Conservation (phyloP, 92 coral and sea anemone genomes). For the Palythoa caribaeorum region DNA sequence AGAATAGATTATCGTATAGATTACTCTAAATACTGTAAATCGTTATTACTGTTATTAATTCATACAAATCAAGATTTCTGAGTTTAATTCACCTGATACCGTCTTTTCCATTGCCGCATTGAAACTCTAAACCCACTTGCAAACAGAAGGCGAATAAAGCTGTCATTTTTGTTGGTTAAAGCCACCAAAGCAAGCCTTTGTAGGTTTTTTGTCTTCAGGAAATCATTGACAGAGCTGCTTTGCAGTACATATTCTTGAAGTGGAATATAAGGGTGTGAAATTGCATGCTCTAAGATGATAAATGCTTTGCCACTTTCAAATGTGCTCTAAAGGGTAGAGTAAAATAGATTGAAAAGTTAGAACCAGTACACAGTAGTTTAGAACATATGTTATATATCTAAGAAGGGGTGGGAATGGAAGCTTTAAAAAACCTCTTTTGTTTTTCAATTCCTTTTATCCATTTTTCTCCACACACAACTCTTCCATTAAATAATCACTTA, state of each 20-base stretch:
- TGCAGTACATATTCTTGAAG: background rate
- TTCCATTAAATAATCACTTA: too few relatives aligned
- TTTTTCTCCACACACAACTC: too few relatives aligned
- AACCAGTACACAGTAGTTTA: too few relatives aligned
- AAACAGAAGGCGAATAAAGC: slow-evolving; percentile 2
- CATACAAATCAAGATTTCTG: too few relatives aligned
- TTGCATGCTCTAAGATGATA: background rate
- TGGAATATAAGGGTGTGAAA: background rate
- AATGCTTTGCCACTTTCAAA: background rate
- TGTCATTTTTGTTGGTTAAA: background rate
- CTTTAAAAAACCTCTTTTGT: too few relatives aligned
- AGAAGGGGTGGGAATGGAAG: too few relatives aligned
- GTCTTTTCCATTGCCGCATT: background rate
- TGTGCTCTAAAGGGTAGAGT: background rate
- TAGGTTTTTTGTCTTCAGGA: background rate
- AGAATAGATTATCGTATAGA: too few relatives aligned
- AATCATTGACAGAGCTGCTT: slow-evolving; percentile 1
- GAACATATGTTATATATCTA: too few relatives aligned
- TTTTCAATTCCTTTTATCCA: too few relatives aligned
- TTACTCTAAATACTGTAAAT: too few relatives aligned
- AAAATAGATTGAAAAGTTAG: too few relatives aligned
- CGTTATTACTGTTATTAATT: too few relatives aligned
- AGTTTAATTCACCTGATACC: background rate
- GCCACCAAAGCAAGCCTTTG: background rate
- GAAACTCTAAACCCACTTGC: slow-evolving; percentile 5